Evolutionary conservation across 2,888 invertebrate species (phyloP), one percentile per base, ranked within the genome.

Genomic region (Crepidodera aurea): DNA sequence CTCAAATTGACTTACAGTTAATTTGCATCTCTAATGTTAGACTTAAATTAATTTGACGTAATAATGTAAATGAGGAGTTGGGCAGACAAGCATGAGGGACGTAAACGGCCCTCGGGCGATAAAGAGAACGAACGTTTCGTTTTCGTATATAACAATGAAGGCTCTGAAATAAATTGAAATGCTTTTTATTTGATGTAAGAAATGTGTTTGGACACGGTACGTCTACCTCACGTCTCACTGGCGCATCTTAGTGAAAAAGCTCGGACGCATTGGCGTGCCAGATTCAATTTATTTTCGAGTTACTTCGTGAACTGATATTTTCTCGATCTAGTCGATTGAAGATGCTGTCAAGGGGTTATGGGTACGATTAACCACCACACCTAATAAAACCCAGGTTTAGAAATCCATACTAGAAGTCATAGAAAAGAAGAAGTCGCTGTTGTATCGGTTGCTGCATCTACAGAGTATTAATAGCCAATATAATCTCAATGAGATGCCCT

Each of bases 41-140:
- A 70, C 66, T 65, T 73, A 72, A 75, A 75, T 75, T 75, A 75
- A 75, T 74, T 74, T 75, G 75, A 74, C 73, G 75, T 68, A 71
- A 70, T 73, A 71, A 74, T 72, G 73, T 68, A 72, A 73, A 73
- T 72, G 72, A 70, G 73, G 67, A 72, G 62, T 62, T 64, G 60
- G 34, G 29, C 32, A 55, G 46, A 53, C 56, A 40, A 27, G 37
- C 34, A 15, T 22, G 44, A 46, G 46, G 27, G 27, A 25, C 27
- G 32, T 16, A 29, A 18, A 34, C 10, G 18, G 16, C 50, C 29
- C 54, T 51, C 22, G 48, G 46, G 57, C 60, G 53, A 40, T 57
- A 64, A 70, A 71, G 70, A 64, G 70, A 70, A 29, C 48, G 29
- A 27, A 19, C 44, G 66, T 67, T 68, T 68, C 67, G 66, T 66